phyloP scores from a whole-genome alignment of 2,797 vertebrate species.

The Enteromius thamalakanensis region DNA sequence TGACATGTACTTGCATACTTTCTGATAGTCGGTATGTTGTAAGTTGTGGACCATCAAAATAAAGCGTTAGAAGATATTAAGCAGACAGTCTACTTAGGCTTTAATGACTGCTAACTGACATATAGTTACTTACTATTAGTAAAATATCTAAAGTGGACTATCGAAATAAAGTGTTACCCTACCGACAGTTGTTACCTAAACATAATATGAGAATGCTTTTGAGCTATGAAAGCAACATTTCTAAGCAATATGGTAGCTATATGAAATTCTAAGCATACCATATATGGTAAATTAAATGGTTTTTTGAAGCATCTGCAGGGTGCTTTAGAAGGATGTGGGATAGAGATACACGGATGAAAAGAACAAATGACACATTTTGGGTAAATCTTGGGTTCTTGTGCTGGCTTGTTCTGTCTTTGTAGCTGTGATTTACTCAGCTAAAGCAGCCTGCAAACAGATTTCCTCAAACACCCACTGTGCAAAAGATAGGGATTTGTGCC shows the following conservation, averaged over 20 bases:
- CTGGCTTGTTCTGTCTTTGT: constrained; percentile 11
- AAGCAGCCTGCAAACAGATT: constrained; percentile 30
- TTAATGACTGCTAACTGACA: too few species aligned
- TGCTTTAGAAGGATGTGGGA: not conserved
- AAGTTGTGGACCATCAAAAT: too few species aligned
- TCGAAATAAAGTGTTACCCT: too few species aligned
- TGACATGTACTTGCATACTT: too few species aligned
- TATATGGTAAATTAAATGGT: too few species aligned
- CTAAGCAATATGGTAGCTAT: not conserved
- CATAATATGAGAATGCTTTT: not conserved
- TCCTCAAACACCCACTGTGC: not conserved
- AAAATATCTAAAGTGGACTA: too few species aligned
- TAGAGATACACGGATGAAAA: not conserved
- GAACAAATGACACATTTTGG: constrained; percentile 3
- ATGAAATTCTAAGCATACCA: too few species aligned
- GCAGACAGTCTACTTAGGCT: too few species aligned
- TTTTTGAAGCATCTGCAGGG: not conserved
- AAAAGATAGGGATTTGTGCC: not conserved
- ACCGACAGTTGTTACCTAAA: not conserved
- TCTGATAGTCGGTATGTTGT: too few species aligned
- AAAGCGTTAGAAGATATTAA: too few species aligned
- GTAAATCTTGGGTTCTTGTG: not conserved
- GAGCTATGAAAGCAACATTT: not conserved
- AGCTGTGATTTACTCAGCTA: constrained; percentile 18
- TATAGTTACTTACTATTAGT: too few species aligned